Percentiles rank a stretch among this genome's conserved stretches.
These are phyloP conservation scores for Thrips palmi DNA, from an alignment of 1,140 invertebrate genomes.

Conservation along the genomic window DNA sequence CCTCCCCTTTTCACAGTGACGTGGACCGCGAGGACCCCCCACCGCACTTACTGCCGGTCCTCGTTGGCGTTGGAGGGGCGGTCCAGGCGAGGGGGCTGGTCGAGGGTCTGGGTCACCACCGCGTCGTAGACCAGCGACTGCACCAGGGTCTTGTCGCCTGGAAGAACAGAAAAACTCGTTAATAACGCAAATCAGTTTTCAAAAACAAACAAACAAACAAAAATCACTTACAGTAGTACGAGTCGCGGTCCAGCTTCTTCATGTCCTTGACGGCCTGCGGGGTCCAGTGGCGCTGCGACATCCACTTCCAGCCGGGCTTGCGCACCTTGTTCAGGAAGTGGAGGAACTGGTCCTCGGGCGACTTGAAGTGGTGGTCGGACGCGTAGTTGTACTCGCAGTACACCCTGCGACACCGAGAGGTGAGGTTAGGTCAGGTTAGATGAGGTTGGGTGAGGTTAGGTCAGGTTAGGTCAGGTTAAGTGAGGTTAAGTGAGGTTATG, in stretches of 20 bases:
- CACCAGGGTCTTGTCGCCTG: slow-evolving; percentile 62
- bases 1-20: too few relatives aligned
- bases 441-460: too few relatives aligned
- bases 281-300: too few relatives aligned
- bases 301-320: slow-evolving; percentile 72
- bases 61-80: slow-evolving; percentile 26
- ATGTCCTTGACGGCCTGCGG: too few relatives aligned
- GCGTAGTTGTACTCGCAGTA: slow-evolving; percentile 71
- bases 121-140: slow-evolving; percentile 70
- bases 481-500: too few relatives aligned
- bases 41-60: slow-evolving; percentile 37
- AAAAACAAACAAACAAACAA: background rate
- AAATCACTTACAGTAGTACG: slow-evolving; percentile 46
- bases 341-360: slow-evolving; percentile 60
- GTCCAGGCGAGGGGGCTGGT: slow-evolving; percentile 36
- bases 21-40: too few relatives aligned
- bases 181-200: too few relatives aligned
- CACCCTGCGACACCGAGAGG: too few relatives aligned
- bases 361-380: slow-evolving; percentile 46
- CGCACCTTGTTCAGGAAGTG: slow-evolving; percentile 61
- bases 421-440: too few relatives aligned
- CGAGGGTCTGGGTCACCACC: slow-evolving; percentile 51
- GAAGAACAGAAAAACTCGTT: slow-evolving; percentile 14
- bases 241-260: slow-evolving; percentile 51
- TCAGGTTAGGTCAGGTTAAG: too few relatives aligned